Percentiles rank a stretch among this genome's conserved stretches.
These are phyloP conservation scores for Acanthornis magna DNA, from an alignment of 2,797 vertebrate genomes.

Conservation along the genomic window DNA sequence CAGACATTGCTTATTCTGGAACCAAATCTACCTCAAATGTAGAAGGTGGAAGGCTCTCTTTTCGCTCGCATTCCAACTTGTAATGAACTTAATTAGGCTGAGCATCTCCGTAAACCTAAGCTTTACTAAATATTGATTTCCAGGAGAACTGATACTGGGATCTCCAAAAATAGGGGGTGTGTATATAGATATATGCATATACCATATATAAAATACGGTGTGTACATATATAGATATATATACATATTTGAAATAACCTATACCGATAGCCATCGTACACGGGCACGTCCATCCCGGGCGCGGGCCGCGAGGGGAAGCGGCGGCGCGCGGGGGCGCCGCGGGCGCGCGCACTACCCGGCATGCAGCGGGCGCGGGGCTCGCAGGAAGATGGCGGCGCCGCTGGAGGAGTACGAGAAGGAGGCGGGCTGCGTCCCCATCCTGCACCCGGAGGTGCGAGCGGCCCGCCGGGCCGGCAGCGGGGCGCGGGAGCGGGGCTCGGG, in stretches of 20 bases:
- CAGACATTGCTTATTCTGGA: background rate
- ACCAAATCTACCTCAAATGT: background rate
- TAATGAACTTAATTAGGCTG: background rate
- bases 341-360: constrained; percentile 83
- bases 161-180: accelerated
- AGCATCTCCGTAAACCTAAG: background rate
- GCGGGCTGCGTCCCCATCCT: constrained; percentile 94
- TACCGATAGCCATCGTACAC: accelerated
- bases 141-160: accelerated
- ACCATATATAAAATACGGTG: accelerated
- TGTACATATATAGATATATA: accelerated
- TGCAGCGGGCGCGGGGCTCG: constrained; percentile 87
- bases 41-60: background rate
- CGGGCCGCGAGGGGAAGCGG: background rate
- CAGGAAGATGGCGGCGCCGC: constrained; percentile 97
- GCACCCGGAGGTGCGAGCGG: constrained; percentile 87
- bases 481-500: background rate
- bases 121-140: background rate
- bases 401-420: constrained; percentile 94
- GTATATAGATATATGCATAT: accelerated
- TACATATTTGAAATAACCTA: accelerated
- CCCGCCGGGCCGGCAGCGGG: background rate
- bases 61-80: background rate
- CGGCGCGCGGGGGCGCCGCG: background rate
- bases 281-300: accelerated